These are phyloP conservation scores for Cyphomyrmex costatus DNA, from an alignment of 1,140 invertebrate species.

Conservation along the genomic window DNA sequence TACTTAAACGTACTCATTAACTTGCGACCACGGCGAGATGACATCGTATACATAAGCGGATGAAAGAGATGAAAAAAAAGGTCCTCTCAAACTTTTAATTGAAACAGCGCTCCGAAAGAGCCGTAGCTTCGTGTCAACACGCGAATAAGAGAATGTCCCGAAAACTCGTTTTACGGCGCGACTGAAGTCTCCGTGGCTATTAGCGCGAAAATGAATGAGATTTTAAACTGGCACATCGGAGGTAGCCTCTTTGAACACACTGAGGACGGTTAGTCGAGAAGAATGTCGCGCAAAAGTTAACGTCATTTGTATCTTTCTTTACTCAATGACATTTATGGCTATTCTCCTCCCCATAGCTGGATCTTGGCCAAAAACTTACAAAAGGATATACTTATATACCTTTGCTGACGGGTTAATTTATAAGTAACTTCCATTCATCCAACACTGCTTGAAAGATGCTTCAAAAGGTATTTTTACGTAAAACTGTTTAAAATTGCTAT, in stretches of 20 bases:
- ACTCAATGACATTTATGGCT: slow-evolving; percentile 4
- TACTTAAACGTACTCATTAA: slow-evolving; percentile 36
- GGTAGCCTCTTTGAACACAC: slow-evolving; percentile 1
- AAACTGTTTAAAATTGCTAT: not conserved
- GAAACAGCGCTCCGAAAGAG: slow-evolving; percentile 44
- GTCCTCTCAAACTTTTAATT: slow-evolving; percentile 71
- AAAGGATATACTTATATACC: slow-evolving; percentile 27
- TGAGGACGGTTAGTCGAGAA: not conserved
- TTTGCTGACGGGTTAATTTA: not conserved
- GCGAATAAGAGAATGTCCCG: slow-evolving; percentile 21
- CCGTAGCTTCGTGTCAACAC: slow-evolving; percentile 44
- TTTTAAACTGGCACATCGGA: slow-evolving; percentile 30
- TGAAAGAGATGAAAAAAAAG: slow-evolving; percentile 48
- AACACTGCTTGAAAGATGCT: not conserved
- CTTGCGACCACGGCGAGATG: slow-evolving; percentile 9
- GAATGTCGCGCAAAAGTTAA: slow-evolving; percentile 16
- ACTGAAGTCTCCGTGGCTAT: slow-evolving; percentile 6
- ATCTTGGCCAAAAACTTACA: not conserved
- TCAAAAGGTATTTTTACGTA: not conserved
- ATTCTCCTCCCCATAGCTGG: not conserved
- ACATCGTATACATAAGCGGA: slow-evolving; percentile 21
- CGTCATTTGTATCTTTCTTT: slow-evolving; percentile 26
- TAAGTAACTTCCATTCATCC: slow-evolving; percentile 7
- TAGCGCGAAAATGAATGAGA: slow-evolving; percentile 36
- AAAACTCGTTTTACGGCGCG: slow-evolving; percentile 51